Percentiles rank a stretch among this genome's conserved stretches.
Conservation (phyloP, 1,140 invertebrate species). For the Tenebrio molitor region DNA sequence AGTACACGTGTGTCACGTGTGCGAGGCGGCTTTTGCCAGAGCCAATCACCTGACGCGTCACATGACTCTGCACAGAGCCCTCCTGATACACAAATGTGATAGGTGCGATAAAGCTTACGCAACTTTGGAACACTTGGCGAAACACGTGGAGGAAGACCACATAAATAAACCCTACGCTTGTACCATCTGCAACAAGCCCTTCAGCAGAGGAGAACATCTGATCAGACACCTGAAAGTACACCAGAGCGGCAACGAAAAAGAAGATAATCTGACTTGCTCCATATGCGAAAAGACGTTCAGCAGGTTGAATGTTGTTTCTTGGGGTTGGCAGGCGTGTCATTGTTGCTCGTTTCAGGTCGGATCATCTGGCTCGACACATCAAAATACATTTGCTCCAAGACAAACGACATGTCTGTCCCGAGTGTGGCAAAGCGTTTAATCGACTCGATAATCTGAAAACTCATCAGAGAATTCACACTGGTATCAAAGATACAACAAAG, state of each 20-base stretch:
- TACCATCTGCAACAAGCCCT: slow-evolving; percentile 70
- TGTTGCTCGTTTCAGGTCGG: slow-evolving; percentile 55
- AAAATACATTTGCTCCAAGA: slow-evolving; percentile 65
- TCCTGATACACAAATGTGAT: slow-evolving; percentile 64
- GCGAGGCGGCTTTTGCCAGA: slow-evolving; percentile 60
- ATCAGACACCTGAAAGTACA: slow-evolving; percentile 68
- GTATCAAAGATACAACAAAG: slow-evolving; percentile 65
- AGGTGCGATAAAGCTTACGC: slow-evolving; percentile 64
- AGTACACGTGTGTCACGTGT: slow-evolving; percentile 63
- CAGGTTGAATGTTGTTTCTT: slow-evolving; percentile 51
- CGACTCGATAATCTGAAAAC: slow-evolving; percentile 66
- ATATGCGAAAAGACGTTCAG: slow-evolving; percentile 63
- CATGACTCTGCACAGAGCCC: slow-evolving; percentile 63
- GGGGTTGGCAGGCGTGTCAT: background rate
- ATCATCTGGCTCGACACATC: slow-evolving; percentile 63
- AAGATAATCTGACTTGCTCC: slow-evolving; percentile 62
- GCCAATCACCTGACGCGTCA: slow-evolving; percentile 64
- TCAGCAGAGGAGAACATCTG: slow-evolving; percentile 64
- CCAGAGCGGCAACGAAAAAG: slow-evolving; percentile 54
- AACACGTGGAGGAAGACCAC: slow-evolving; percentile 75
- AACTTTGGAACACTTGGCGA: slow-evolving; percentile 67
- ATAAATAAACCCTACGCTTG: slow-evolving; percentile 77
- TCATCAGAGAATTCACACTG: slow-evolving; percentile 66
- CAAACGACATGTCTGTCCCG: slow-evolving; percentile 67
- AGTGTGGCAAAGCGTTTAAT: slow-evolving; percentile 68